Evolutionary conservation across 1,140 invertebrate species (phyloP).

Genomic region (Hyposmocoma kahamanoa): DNA sequence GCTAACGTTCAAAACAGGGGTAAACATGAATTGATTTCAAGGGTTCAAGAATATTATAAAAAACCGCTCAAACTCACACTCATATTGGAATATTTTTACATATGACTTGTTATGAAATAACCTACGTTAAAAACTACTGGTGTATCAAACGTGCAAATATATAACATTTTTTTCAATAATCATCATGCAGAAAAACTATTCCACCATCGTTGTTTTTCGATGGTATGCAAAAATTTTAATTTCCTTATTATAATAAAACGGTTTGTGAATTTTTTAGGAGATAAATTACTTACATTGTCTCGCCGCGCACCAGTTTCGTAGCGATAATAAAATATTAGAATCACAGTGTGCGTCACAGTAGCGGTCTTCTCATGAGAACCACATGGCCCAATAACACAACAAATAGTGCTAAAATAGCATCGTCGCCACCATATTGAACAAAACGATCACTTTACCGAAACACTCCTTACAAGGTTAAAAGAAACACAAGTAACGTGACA

Average conservation of each 20-base stretch:
- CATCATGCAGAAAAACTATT: conserved; percentile 58
- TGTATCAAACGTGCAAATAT: conserved; percentile 55
- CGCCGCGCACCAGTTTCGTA: conserved; percentile 62
- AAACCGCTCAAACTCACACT: no score
- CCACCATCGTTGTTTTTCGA: conserved; percentile 55
- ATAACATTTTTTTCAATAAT: conserved; percentile 31
- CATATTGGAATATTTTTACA: neutral
- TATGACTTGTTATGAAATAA: neutral
- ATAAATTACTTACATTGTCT: conserved; percentile 67
- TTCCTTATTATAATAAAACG: conserved; percentile 34
- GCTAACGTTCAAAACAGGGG: neutral
- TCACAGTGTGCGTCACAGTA: no score
- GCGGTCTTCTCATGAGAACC: no score
- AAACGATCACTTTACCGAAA: no score
- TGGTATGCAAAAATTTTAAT: conserved; percentile 41
- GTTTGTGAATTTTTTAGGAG: conserved; percentile 47
- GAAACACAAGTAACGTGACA: no score
- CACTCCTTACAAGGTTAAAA: no score
- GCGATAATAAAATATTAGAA: conserved; percentile 62
- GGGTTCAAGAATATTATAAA: neutral
- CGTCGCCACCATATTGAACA: no score
- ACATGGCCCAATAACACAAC: no score
- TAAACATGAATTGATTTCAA: neutral
- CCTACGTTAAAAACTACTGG: conserved; percentile 26
- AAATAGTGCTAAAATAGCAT: no score